Conservation (phyloP, 2,888 invertebrate genomes). For the Dolomedes plantarius region DNA sequence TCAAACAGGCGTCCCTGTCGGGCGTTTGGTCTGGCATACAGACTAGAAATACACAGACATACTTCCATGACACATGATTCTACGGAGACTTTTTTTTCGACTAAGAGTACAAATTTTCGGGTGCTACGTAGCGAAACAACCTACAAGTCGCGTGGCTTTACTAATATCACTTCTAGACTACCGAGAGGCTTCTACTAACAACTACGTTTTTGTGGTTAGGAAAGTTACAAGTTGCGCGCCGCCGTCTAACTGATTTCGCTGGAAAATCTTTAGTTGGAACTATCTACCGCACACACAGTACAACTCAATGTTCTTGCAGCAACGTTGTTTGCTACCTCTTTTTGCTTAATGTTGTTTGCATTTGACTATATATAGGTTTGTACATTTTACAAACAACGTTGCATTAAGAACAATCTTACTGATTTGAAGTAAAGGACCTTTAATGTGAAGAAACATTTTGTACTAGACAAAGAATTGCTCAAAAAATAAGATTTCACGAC, state of each 20-base stretch:
- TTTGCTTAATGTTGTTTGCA: slow-evolving; percentile 36
- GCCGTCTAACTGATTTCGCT: slow-evolving; percentile 51
- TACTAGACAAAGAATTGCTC: slow-evolving; percentile 51
- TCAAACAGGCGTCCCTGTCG: slow-evolving; percentile 63
- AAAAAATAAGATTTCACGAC: background rate
- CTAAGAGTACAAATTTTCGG: slow-evolving; percentile 72
- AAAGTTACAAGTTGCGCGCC: slow-evolving; percentile 61
- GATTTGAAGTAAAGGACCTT: slow-evolving; percentile 34
- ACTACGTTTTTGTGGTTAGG: slow-evolving; percentile 68
- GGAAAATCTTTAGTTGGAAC: slow-evolving; percentile 61
- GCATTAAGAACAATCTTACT: slow-evolving; percentile 48
- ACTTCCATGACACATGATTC: slow-evolving; percentile 66
- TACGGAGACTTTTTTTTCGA: slow-evolving; percentile 65
- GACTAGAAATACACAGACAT: slow-evolving; percentile 70
- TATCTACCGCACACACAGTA: slow-evolving; percentile 68
- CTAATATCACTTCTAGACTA: slow-evolving; percentile 69
- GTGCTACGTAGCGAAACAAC: slow-evolving; percentile 70
- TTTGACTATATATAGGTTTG: slow-evolving; percentile 48
- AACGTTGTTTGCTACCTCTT: slow-evolving; percentile 57
- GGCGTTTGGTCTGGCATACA: slow-evolving; percentile 67
- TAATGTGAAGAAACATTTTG: slow-evolving; percentile 45
- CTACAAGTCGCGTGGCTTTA: slow-evolving; percentile 66
- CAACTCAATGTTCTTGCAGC: slow-evolving; percentile 63
- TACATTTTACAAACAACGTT: slow-evolving; percentile 67
- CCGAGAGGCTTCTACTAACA: slow-evolving; percentile 71